Evolutionary conservation across 2,888 invertebrate species (phyloP).

Genomic region (Hirtodrosophila duncani): DNA sequence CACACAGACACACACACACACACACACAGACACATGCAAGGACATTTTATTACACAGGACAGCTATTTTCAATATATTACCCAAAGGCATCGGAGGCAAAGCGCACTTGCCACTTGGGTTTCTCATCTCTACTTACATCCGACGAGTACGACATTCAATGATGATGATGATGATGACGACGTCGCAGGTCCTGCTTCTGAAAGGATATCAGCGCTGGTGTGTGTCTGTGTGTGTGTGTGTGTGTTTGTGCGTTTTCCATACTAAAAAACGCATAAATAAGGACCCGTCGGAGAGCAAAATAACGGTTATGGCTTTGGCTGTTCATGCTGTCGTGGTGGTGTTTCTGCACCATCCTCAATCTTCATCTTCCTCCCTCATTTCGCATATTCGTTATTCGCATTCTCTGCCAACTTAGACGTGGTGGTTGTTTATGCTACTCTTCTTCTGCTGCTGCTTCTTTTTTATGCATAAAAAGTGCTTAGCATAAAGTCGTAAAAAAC

Average conservation of each 20-base stretch:
- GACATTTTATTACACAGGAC: slow-evolving; percentile 73
- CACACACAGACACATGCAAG: slow-evolving; percentile 25
- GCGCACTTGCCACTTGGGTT: slow-evolving; percentile 38
- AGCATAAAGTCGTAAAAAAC: slow-evolving; percentile 75
- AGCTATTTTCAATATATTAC: slow-evolving; percentile 76
- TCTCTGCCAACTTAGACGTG: too few relatives aligned
- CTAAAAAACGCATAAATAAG: slow-evolving; percentile 75
- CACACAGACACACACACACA: slow-evolving; percentile 6
- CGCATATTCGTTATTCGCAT: slow-evolving; percentile 11
- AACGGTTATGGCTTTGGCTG: slow-evolving; percentile 50
- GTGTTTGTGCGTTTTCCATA: slow-evolving; percentile 63
- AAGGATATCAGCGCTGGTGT: slow-evolving; percentile 50
- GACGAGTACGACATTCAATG: slow-evolving; percentile 14
- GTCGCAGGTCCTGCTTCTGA: slow-evolving; percentile 29
- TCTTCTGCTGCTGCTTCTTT: slow-evolving; percentile 32
- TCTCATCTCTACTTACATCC: slow-evolving; percentile 62
- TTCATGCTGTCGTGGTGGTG: slow-evolving; percentile 36
- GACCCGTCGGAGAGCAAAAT: slow-evolving; percentile 49
- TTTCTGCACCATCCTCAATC: slow-evolving; percentile 1
- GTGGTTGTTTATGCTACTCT: slow-evolving; percentile 30
- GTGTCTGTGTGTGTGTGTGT: slow-evolving; percentile 11
- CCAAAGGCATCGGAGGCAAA: slow-evolving; percentile 62
- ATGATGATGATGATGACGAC: slow-evolving; percentile 21
- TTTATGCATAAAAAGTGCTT: slow-evolving; percentile 75
- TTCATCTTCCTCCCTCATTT: slow-evolving; percentile 7